Evolutionary conservation across 2,797 vertebrate genomes (phyloP), one percentile per base, ranked within the genome.

Genomic region (Notamacropus eugenii): DNA sequence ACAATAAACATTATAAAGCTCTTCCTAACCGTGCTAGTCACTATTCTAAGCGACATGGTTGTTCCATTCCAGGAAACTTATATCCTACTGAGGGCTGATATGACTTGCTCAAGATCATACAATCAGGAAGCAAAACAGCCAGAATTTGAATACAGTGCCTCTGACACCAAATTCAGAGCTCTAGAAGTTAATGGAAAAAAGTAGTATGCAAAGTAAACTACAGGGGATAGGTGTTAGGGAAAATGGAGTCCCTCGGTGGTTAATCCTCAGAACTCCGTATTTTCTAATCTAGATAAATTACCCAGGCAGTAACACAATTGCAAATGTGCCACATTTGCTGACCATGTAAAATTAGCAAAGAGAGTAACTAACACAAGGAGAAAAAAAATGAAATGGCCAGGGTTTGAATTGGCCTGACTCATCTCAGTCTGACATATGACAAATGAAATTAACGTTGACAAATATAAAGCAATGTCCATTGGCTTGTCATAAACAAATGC

Each of bases 211-310:
- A 54, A 92, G 31, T 1, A 5, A 58, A 50, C 91, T 50, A 22
- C 0, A 19, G 92, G 57, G 10, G 3, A 50, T 50, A 87, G 1
- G 13, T 54, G 16, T 19, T 0, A 8, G 91, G 55, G n/a, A 57
- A 95, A 27, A 40, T 52, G 54, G 54, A 74, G 22, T 0, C 87
- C 93, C 40, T 13, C 96, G 93, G 97, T 98, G 97, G 94, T 82
- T 97, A 91, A 55, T 67, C 96, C 93, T 91, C 90, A 97, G 94
- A 94, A 67, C 67, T 94, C 97, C 91, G 56, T 94, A 94, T 96
- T 90, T 95, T 96, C 98, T 99, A 98, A 99, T 98, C 96, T 94
- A 99, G 98, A 99, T 98, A 98, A 99, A 99, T 97, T 98, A 98
- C 97, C 97, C 74, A 97, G 97, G 97, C 96, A 96, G 95, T 97